A percentile compares a stretch with the other conserved stretches of the same genome.
These are phyloP conservation scores for Hystrix cristata DNA, from an alignment of 2,113 vertebrate genomes.

Conservation along the genomic window DNA sequence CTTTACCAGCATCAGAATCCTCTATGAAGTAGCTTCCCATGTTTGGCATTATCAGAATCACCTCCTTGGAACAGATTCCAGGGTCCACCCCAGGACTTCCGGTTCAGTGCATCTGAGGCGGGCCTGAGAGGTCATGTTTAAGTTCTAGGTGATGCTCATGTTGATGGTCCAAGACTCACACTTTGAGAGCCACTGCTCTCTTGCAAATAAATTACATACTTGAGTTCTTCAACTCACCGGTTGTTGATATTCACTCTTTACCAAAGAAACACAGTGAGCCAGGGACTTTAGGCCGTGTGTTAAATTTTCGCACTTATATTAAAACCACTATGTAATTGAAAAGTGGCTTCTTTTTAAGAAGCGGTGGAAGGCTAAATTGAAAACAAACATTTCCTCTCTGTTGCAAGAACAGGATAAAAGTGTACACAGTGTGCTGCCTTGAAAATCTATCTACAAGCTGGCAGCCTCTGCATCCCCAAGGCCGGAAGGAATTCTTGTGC, in stretches of 20 bases:
- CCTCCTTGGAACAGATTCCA: not conserved
- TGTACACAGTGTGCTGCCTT: not conserved
- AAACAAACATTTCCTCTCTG: slow-evolving; percentile 66
- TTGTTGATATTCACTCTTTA: not conserved
- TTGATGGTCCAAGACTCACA: not conserved
- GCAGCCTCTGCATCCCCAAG: not conserved
- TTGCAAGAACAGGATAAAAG: not conserved
- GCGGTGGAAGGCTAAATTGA: not conserved
- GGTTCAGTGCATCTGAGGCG: not conserved
- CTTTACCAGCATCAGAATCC: not conserved
- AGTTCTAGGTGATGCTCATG: not conserved
- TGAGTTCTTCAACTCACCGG: too few species aligned
- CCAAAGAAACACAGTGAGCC: not conserved
- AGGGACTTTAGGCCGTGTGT: not conserved
- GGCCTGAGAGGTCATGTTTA: not conserved
- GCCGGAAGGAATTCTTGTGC: not conserved
- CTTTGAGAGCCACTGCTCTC: not conserved
- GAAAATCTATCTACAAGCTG: slow-evolving; percentile 9
- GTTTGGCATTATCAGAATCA: not conserved
- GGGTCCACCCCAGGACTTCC: not conserved
- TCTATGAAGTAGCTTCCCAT: not conserved
- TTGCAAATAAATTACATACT: not conserved
- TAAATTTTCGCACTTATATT: not conserved
- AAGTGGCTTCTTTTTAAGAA: slow-evolving; percentile 29
- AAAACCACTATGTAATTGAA: slow-evolving; percentile 18